Evolutionary conservation across 2,888 invertebrate genomes (phyloP), one percentile per base, ranked within the genome.

Genomic region (Lasioglossum malachurum): DNA sequence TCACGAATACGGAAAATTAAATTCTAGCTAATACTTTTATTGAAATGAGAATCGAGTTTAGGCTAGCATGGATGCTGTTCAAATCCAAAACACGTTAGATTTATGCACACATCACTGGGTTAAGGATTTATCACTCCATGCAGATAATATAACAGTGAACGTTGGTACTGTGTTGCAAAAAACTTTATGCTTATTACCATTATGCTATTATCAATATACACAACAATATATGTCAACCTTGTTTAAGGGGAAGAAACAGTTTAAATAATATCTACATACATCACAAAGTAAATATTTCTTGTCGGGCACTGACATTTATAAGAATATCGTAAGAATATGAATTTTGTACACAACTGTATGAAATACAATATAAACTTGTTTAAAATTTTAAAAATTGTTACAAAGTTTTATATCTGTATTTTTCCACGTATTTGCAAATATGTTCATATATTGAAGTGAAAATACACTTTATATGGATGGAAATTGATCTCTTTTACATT

Each of bases 131-230:
- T 38, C 38, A 69, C 69, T 38, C 38, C 38, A 69, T 69, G 35
- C 64, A 35, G 35, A 69, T 38, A 64, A 35, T 38, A 38, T 38
- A 35, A 38, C 23, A 38, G 69, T 23, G 23, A 69, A 38, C 23
- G 16, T 35, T 69, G 12, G 38, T 12, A 38, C 12, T 38, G 38
- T 38, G 35, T 69, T 69, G 69, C 35, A 69, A 23, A 69, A 69
- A 69, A 69, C 4, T 69, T 38, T 31, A 31, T 64, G 64, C 16
- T 64, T 64, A 31, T 67, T 38, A 67, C 19, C 3, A 35, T 69
- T 69, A 69, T 69, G 38, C 38, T 38, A 69, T 69, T 19, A 44
- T 76, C 31, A 64, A 69, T 80, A 49, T 67, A 69, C 69, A 80
- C 49, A 75, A n/a, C 41, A 67, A 60, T n/a, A 69, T 27, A 10